Evolutionary conservation across 64 coral and sea anemone species (phyloP).

Genomic region (Pachyseris speciosa): DNA sequence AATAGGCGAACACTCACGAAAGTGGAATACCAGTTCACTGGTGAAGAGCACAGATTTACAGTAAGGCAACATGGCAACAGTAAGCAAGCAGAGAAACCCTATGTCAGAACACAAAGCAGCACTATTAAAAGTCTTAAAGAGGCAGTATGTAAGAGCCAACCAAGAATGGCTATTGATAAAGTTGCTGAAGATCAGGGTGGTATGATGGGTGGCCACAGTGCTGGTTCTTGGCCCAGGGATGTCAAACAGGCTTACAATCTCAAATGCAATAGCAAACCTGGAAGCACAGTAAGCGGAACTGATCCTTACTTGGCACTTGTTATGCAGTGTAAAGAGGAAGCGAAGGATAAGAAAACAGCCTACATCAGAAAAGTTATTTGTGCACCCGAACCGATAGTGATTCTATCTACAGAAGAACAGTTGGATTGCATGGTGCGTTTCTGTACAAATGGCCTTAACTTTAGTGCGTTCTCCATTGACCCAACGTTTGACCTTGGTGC

Average conservation of each 20-base stretch:
- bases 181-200: conserved; percentile 12
- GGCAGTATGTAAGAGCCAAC: conserved; percentile 8
- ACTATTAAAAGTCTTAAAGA: conserved; percentile 18
- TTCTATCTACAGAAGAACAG: conserved; percentile 18
- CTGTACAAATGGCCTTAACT: neutral
- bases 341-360: neutral
- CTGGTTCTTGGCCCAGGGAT: conserved; percentile 7
- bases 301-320: conserved; percentile 6
- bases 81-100: conserved; percentile 5
- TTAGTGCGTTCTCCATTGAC: conserved; percentile 19
- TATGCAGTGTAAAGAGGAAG: conserved; percentile 8
- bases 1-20: neutral
- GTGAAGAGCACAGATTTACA: too few species aligned
- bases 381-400: neutral
- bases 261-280: neutral
- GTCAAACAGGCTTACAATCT: conserved; percentile 5
- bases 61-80: too few species aligned
- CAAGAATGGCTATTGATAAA: conserved; percentile 22
- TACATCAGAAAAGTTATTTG: neutral
- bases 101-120: conserved; percentile 21
- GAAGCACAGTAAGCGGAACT: conserved; percentile 1
- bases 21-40: too few species aligned
- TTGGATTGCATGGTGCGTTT: conserved; percentile 9
- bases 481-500: conserved; percentile 50
- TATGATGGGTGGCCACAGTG: conserved; percentile 8